These are phyloP conservation scores for Antheraea yamamai DNA, from an alignment of 2,888 invertebrate genomes.

Conservation along the genomic window DNA sequence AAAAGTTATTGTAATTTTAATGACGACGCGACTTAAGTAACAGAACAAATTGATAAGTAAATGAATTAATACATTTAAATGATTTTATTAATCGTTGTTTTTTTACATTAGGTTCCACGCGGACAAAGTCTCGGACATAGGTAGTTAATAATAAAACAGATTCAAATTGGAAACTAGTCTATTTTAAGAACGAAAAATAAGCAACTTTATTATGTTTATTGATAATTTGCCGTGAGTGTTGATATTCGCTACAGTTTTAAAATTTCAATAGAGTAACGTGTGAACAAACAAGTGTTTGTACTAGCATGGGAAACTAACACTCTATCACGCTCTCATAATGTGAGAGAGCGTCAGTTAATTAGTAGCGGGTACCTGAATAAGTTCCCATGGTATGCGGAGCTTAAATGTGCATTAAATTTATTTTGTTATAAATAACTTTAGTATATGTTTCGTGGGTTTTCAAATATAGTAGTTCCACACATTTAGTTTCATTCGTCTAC, in stretches of 20 bases:
- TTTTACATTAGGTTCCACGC: too few species aligned
- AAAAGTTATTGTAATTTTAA: too few species aligned
- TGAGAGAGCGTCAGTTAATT: conserved; percentile 34
- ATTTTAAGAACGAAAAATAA: not conserved
- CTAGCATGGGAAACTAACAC: conserved; percentile 30
- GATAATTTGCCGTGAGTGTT: not conserved
- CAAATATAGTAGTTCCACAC: too few species aligned
- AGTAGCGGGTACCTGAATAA: conserved; percentile 34
- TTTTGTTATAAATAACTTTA: not conserved
- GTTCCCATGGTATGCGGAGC: conserved; percentile 30
- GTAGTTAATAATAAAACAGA: too few species aligned
- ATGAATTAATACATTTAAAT: too few species aligned
- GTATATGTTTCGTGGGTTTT: not conserved
- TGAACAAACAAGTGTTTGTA: conserved; percentile 33
- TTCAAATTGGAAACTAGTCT: too few species aligned
- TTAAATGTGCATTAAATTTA: not conserved
- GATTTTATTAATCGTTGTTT: too few species aligned
- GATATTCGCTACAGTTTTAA: not conserved
- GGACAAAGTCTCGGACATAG: too few species aligned
- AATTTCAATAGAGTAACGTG: conserved; percentile 20
- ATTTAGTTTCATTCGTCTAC: not conserved
- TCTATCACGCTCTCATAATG: conserved; percentile 17
- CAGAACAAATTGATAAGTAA: too few species aligned
- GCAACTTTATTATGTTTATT: not conserved
- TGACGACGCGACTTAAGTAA: too few species aligned